Evolutionary conservation across 64 coral and sea anemone genomes (phyloP), one percentile per base, ranked within the genome.

Genomic region (Pocillopora verrucosa): DNA sequence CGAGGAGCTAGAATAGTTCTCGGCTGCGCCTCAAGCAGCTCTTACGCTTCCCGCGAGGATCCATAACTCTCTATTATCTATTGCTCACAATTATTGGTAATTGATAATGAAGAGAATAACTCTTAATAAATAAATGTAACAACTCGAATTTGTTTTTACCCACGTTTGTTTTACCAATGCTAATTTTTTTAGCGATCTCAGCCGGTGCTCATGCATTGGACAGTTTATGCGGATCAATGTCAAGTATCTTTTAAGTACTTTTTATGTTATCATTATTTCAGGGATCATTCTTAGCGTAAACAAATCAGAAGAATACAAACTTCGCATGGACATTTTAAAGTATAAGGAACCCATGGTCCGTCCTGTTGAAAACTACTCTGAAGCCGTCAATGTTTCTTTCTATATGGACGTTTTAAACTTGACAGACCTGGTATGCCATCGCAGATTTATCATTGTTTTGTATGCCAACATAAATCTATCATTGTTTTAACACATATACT

Each of bases 361-460:
- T 17, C 88, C 88, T 35, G 88, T 90, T 1, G 17, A 35, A 56
- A 82, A 78, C 26, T 58, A 64, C 9, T 22, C 58, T 10, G 65
- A 67, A 20, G 68, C 16, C 20, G 68, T 82, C 19, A 82, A 82
- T 61, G 78, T 90, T 41, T 90, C 78, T 20, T 82, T 90, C 73
- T 90, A 61, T 35, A 11, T 82, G 59, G 59, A 22, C 60, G 38
- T 90, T 26, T 34, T 65, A 9, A 72, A 24, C 30, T 67, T 90
- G 15, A 34, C 13, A 1, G 78, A 74, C 22, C 59, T 90, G 65
- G 88, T 90, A 90, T 35, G 78, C 17, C 17, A 19, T 16, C 37
- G 30, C 30, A 30, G 7, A 4, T 51, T 51, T 51, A 51, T 4
- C 41, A 51, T 4, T 51, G 41, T 51, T 51, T 51, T 51, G 0